Evolutionary conservation across 1,140 invertebrate genomes (phyloP), one percentile per base, ranked within the genome.

Genomic region (Drosophila hydei): DNA sequence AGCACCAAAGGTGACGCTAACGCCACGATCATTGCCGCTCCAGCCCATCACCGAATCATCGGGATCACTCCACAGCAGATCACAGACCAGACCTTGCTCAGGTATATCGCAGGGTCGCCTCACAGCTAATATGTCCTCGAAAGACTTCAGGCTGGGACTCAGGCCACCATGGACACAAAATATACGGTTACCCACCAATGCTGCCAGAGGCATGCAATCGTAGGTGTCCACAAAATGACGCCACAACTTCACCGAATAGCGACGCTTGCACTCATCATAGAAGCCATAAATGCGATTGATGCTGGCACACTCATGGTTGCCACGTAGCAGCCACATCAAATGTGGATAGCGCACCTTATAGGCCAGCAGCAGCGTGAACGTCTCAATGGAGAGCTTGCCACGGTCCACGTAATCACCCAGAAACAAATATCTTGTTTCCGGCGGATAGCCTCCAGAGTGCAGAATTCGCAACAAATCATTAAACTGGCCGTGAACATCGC

Each of bases 391-490:
- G 90, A 97, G 98, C 91, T 98, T 97, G 21, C 97, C 97, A 89
- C 97, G 93, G 92, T 98, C 97, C 12, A 98, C 97, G 94, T 97
- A 98, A 93, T 98, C 97, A 68, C 97, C 97, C 94, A 98, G 95
- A 92, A 98, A 98, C 91, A 98, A 96, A 92, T 98, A 98, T 91
- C 96, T 96, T 54, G 97, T 97, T 75, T 97, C 95, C 40, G 97
- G 97, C 56, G 98, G 95, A 92, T 95, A 95, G 19, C 97, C 97
- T 62, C 96, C 96, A 87, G 94, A 96, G 63, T 96, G 93, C 91
- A 98, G 97, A 71, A 98, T 92, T 91, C 98, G 96, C 93, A 98
- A 96, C 79, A 98, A 92, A 93, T 98, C 97, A 92, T 97, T 97
- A 92, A 97, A 98, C 94, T 97, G 97, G 63, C 97, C 97, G 92